Conservation (phyloP, 2,888 invertebrate genomes). For the Agriotes lineatus region DNA sequence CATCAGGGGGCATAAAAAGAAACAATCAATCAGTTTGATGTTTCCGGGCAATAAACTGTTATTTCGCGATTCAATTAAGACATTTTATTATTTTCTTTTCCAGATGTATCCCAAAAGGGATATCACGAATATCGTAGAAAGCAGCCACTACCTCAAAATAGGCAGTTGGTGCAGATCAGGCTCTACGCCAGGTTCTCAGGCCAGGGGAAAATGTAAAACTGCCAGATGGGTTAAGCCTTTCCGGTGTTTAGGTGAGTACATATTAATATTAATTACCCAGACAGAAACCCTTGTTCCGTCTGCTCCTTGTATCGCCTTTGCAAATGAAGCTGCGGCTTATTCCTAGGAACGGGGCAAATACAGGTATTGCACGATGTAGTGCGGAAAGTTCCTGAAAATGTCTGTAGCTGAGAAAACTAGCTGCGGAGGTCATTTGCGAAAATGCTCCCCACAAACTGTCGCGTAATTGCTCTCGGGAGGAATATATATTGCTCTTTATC, state of each 20-base stretch:
- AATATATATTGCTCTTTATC: no score
- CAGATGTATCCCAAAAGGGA: slow-evolving; percentile 97
- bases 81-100: slow-evolving; percentile 52
- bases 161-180: slow-evolving; percentile 95
- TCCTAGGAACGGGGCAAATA: no score
- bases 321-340: no score
- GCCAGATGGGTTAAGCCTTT: slow-evolving; percentile 96
- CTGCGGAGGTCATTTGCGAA: no score
- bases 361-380: no score
- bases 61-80: not conserved
- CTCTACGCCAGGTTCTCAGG: slow-evolving; percentile 76
- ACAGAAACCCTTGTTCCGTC: not conserved
- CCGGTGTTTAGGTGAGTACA: slow-evolving; percentile 91
- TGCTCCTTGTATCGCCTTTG: not conserved
- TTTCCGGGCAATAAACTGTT: slow-evolving; percentile 12
- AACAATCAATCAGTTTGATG: slow-evolving; percentile 6
- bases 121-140: slow-evolving; percentile 98
- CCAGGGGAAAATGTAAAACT: slow-evolving; percentile 86
- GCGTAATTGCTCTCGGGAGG: no score
- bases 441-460: no score
- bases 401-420: no score
- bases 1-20: not conserved
- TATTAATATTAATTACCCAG: slow-evolving; percentile 22
- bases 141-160: slow-evolving; percentile 93
- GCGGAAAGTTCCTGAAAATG: no score